A percentile compares a stretch with the other conserved stretches of the same genome.
Conservation (phyloP, 2,797 vertebrate genomes). For the Notoglanidium macrostoma region DNA sequence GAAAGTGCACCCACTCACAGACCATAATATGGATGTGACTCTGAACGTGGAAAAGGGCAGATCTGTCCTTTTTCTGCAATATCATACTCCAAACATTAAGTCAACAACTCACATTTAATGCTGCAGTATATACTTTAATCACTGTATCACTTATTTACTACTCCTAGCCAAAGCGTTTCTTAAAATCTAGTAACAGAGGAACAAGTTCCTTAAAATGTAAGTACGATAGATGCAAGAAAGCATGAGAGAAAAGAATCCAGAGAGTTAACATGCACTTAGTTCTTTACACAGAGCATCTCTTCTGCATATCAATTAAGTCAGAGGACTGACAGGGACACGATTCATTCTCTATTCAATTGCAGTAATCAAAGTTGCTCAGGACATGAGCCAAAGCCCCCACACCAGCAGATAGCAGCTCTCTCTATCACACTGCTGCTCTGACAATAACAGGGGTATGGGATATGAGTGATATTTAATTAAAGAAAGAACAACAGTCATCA, state of each 20-base stretch:
- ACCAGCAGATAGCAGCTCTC: slow-evolving; percentile 2
- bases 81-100: slow-evolving; percentile 1
- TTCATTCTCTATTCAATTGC: slow-evolving; percentile 40
- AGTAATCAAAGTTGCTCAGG: slow-evolving; percentile 24
- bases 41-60: not conserved
- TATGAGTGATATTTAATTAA: not conserved
- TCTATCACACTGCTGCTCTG: not conserved
- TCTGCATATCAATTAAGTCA: slow-evolving; percentile 28
- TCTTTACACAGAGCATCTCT: not conserved
- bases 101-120: not conserved
- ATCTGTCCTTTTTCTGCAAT: not conserved
- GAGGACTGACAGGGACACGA: slow-evolving; percentile 14
- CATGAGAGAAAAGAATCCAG: not conserved
- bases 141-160: not conserved
- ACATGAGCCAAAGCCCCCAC: not conserved
- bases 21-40: slow-evolving; percentile 10
- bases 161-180: not conserved
- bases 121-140: not conserved
- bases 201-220: not conserved
- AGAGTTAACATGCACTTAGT: not conserved
- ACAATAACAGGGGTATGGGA: not conserved
- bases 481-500: not conserved
- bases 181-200: not conserved
- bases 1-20: slow-evolving; percentile 49
- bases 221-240: not conserved